Percentiles rank a stretch among this genome's conserved stretches.
These are phyloP conservation scores for Aphrocallistes beatrix DNA, from an alignment of 37 sponge, comb jelly and placozoan species.

Conservation along the genomic window DNA sequence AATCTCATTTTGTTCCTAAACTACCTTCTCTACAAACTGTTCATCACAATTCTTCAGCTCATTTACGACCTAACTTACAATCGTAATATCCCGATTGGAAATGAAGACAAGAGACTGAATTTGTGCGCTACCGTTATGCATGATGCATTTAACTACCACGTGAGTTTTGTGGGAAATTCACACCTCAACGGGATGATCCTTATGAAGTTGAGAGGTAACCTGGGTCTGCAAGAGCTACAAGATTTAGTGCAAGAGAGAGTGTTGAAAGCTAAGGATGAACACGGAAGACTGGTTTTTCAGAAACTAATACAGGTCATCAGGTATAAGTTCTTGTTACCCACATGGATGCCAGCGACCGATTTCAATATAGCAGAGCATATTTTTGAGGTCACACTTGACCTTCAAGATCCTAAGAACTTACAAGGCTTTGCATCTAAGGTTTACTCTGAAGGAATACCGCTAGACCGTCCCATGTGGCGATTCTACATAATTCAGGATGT, in stretches of 20 bases:
- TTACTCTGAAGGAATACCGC: neutral
- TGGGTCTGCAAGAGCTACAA: neutral
- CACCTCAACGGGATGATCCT: neutral
- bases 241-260: neutral
- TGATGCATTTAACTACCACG: neutral
- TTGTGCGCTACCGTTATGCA: neutral
- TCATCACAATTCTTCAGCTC: neutral
- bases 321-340: slow-evolving; percentile 14
- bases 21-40: neutral
- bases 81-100: neutral
- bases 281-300: neutral
- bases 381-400: neutral
- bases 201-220: neutral
- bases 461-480: neutral
- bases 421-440: neutral
- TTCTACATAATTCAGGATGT: neutral
- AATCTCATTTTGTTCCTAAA: neutral
- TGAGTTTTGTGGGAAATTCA: neutral
- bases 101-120: neutral
- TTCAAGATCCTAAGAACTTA: neutral
- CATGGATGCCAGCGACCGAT: neutral
- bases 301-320: neutral
- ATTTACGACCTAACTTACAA: neutral
- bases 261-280: neutral
- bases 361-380: neutral